phyloP scores from a whole-genome alignment of 2,113 vertebrate genomes.

The Triplophysa tibetana region DNA sequence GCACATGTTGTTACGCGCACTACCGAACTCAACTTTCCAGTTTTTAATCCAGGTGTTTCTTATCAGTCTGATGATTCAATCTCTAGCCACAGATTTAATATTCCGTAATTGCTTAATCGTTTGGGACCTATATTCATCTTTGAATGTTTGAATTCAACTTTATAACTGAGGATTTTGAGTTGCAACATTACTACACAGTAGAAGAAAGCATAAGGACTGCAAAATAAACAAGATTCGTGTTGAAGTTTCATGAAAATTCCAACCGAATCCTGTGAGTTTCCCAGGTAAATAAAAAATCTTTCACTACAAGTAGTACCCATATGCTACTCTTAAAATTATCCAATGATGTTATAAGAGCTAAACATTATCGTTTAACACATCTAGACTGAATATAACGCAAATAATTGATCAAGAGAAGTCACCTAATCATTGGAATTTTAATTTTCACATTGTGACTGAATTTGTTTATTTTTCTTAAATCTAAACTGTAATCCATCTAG shows the following conservation, averaged over 20 bases:
- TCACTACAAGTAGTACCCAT: neutral
- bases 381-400: too few species aligned
- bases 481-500: neutral
- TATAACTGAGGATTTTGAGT: neutral
- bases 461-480: neutral
- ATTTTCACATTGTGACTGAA: neutral
- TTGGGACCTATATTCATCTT: neutral
- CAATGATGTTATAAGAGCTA: neutral
- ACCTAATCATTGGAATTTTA: neutral
- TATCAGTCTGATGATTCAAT: conserved; percentile 25
- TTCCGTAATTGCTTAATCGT: conserved; percentile 16
- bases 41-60: conserved; percentile 39
- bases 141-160: too few species aligned
- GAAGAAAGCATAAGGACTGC: too few species aligned
- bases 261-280: too few species aligned
- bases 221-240: too few species aligned
- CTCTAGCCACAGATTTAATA: conserved; percentile 9
- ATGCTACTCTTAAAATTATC: neutral
- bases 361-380: neutral
- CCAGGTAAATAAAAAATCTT: too few species aligned
- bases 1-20: conserved; percentile 4
- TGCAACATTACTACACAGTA: too few species aligned
- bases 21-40: conserved; percentile 19
- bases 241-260: too few species aligned
- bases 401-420: neutral